Percentiles rank a stretch among this genome's conserved stretches.
Conservation (phyloP, 2,888 invertebrate species). For the Temnothorax rugatulus region DNA sequence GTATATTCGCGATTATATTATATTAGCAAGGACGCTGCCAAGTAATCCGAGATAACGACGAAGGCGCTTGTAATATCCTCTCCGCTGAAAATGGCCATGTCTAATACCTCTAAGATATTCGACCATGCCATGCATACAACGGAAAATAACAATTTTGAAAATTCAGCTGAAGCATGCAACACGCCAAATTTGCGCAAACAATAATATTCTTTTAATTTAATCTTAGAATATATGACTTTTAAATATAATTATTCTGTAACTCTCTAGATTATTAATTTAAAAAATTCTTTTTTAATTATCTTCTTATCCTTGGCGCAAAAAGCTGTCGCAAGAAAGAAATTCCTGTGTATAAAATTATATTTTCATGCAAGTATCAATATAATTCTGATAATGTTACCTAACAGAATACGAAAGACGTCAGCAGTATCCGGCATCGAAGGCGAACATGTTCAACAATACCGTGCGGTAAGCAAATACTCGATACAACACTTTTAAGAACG, state of each 20-base stretch:
- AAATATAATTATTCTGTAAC: not conserved
- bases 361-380: not conserved
- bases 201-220: not conserved
- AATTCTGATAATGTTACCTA: slow-evolving; percentile 25
- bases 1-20: slow-evolving; percentile 33
- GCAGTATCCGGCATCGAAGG: slow-evolving; percentile 33
- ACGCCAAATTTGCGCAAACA: not conserved
- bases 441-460: slow-evolving; percentile 16
- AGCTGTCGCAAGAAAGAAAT: not conserved
- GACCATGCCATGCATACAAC: not conserved
- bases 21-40: slow-evolving; percentile 14
- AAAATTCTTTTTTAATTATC: not conserved
- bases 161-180: slow-evolving; percentile 16
- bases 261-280: not conserved
- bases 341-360: not conserved
- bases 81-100: not conserved
- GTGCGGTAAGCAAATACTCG: slow-evolving; percentile 37
- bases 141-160: slow-evolving; percentile 35
- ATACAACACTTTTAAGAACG: slow-evolving; percentile 23
- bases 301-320: not conserved
- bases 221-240: not conserved
- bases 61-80: slow-evolving; percentile 36
- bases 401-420: slow-evolving; percentile 43
- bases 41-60: slow-evolving; percentile 32
- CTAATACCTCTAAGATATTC: slow-evolving; percentile 36